These are phyloP conservation scores for Proteles cristata DNA, from an alignment of 2,113 vertebrate genomes.

Conservation along the genomic window DNA sequence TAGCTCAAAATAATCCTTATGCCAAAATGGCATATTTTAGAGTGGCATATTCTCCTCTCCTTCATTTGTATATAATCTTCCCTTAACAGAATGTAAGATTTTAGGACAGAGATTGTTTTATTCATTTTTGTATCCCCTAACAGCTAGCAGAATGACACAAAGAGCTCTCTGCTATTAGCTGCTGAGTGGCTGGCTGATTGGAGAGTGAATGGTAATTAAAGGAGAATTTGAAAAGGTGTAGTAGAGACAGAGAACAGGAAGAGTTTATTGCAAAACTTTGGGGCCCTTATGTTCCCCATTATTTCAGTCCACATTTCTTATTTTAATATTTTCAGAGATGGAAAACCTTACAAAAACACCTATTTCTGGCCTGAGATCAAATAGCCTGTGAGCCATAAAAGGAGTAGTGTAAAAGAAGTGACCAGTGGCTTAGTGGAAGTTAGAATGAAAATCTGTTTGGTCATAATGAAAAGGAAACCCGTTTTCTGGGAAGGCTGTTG, in stretches of 20 bases:
- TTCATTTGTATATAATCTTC: background rate
- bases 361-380: background rate
- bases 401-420: background rate
- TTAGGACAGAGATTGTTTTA: background rate
- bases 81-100: slow-evolving; percentile 10
- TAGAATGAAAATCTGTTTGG: background rate
- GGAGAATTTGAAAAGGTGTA: background rate
- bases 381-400: background rate
- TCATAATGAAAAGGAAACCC: background rate
- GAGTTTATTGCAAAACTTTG: slow-evolving; percentile 41
- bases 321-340: slow-evolving; percentile 19
- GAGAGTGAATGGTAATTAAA: background rate
- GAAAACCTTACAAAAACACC: background rate
- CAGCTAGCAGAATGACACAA: background rate
- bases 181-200: background rate
- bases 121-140: background rate
- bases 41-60: background rate
- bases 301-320: background rate
- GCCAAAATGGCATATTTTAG: background rate
- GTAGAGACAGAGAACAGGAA: background rate
- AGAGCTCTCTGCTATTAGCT: background rate
- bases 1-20: background rate
- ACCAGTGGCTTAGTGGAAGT: background rate
- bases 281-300: background rate
- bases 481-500: background rate